Percentiles rank a stretch among this genome's conserved stretches.
Conservation (phyloP, 2,888 invertebrate genomes). For the Erebia epiphron region DNA sequence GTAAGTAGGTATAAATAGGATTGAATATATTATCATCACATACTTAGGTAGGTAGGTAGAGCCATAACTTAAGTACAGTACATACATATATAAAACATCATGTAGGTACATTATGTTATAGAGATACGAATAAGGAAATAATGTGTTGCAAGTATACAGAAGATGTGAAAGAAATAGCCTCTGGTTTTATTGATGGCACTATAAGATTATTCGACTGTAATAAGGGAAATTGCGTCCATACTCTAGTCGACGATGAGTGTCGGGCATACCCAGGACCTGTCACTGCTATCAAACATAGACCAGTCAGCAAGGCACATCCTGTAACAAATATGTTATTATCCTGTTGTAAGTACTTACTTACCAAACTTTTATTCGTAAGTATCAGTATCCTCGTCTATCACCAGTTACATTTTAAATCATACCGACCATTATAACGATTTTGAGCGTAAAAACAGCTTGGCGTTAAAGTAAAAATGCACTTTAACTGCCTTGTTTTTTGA, state of each 20-base stretch:
- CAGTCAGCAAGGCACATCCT: conserved; percentile 83
- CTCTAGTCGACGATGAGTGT: conserved; percentile 81
- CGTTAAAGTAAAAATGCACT: no score
- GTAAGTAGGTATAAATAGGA: no score
- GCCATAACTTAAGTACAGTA: no score
- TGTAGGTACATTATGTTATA: conserved; percentile 47
- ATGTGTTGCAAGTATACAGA: conserved; percentile 85
- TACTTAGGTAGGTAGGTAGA: no score
- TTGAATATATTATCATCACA: no score
- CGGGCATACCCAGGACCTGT: conserved; percentile 80
- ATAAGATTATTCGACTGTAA: conserved; percentile 80
- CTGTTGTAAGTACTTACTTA: conserved; percentile 77
- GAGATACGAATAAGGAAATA: conserved; percentile 79
- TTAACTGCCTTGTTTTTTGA: no score
- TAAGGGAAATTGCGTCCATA: conserved; percentile 72
- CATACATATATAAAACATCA: no score
- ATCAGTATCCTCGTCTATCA: no score
- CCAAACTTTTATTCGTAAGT: neutral
- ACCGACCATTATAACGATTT: no score
- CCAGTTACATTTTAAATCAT: no score
- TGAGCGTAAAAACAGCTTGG: no score
- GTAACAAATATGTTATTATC: conserved; percentile 81
- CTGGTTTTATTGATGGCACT: conserved; percentile 84
- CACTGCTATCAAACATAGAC: conserved; percentile 84
- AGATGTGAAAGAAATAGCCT: conserved; percentile 82